Conservation (phyloP, 2,797 vertebrate species). For the Strix occidentalis region DNA sequence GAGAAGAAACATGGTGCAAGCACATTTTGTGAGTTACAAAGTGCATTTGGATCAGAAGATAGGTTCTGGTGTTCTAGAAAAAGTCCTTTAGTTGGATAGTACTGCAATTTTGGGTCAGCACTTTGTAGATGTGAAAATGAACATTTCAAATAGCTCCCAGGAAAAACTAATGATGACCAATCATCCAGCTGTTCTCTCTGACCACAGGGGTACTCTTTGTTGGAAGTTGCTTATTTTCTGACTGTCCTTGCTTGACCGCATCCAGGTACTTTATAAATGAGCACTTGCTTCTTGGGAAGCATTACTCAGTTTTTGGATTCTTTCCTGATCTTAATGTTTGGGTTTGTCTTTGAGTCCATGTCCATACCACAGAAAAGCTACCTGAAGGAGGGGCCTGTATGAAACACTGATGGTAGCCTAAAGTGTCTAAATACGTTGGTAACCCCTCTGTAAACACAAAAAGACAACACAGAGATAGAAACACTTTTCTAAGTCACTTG, state of each 20-base stretch:
- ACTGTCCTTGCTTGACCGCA: not conserved
- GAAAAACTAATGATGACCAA: accelerated
- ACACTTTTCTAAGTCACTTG: not conserved
- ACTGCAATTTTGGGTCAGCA: not conserved
- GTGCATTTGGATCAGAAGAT: not conserved
- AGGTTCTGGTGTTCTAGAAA: not conserved
- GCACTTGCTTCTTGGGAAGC: not conserved
- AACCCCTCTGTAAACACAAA: not conserved
- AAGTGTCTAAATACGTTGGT: not conserved
- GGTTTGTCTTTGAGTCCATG: not conserved
- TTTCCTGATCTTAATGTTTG: not conserved
- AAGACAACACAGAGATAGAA: not conserved
- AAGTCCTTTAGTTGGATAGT: not conserved
- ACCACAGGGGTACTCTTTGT: not conserved
- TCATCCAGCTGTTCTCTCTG: not conserved
- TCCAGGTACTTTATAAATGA: not conserved
- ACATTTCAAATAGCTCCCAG: not conserved
- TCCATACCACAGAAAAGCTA: not conserved
- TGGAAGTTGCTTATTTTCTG: not conserved
- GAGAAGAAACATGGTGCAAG: not conserved
- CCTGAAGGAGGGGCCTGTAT: not conserved
- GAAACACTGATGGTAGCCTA: not conserved
- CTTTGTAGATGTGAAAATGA: not conserved
- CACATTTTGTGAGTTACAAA: not conserved
- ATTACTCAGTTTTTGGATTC: not conserved